Conservation (phyloP, 2,797 vertebrate species). For the Strix occidentalis region DNA sequence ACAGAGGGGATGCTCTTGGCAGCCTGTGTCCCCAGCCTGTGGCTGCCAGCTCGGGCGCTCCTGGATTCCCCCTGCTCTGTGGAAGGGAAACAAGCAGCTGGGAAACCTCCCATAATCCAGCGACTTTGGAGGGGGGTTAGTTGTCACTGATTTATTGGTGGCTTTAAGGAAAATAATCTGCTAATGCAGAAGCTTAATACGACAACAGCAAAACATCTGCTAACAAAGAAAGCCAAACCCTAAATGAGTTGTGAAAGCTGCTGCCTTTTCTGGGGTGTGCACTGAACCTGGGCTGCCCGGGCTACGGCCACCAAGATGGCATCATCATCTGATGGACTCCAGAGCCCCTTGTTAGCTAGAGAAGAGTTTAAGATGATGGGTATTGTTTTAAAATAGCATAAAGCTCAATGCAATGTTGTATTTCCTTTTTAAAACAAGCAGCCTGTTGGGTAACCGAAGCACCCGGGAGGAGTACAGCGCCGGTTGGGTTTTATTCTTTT, state of each 20-base stretch:
- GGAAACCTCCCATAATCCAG: background rate
- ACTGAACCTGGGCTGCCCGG: background rate
- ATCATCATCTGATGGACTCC: background rate
- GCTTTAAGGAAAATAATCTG: constrained; percentile 33
- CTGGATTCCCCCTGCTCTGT: background rate
- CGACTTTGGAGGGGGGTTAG: background rate
- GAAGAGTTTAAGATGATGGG: background rate
- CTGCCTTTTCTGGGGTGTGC: background rate
- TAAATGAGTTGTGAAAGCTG: background rate
- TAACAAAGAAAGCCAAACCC: background rate
- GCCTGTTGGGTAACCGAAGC: background rate
- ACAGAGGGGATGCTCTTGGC: background rate
- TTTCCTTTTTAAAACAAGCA: background rate
- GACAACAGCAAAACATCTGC: constrained; percentile 41
- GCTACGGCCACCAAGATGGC: background rate
- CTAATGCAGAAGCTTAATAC: constrained; percentile 7
- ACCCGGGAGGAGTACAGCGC: background rate
- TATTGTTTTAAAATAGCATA: background rate
- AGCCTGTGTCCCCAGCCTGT: background rate
- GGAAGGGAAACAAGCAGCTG: background rate
- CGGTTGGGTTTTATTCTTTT: background rate
- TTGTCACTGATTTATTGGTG: constrained; percentile 40
- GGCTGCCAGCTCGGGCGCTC: rapidly evolving
- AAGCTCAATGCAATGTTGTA: background rate
- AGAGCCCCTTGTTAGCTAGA: background rate